Conservation (phyloP, 2,888 invertebrate genomes). For the Tyria jacobaeae region DNA sequence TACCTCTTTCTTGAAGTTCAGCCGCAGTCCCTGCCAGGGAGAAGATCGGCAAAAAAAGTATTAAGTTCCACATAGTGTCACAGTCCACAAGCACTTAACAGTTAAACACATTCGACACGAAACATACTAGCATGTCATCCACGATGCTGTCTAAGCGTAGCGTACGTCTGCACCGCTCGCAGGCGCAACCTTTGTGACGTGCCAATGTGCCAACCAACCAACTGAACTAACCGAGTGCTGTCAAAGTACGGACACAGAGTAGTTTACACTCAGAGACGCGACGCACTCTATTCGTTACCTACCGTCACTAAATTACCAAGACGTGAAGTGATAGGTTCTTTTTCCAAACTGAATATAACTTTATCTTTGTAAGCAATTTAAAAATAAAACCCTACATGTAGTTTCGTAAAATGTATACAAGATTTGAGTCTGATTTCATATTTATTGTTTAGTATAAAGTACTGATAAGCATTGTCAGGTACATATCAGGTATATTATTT, state of each 20-base stretch:
- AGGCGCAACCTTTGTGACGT: conserved; percentile 69
- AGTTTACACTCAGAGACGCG: conserved; percentile 9
- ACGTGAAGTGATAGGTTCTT: neutral
- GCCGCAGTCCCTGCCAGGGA: conserved; percentile 55
- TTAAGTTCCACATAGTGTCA: conserved; percentile 71
- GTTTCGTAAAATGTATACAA: no score
- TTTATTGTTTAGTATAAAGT: no score
- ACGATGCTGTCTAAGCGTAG: conserved; percentile 19
- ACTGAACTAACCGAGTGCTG: conserved; percentile 14
- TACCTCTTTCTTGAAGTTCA: conserved; percentile 80
- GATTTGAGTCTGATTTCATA: no score
- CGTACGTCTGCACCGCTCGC: conserved; percentile 68
- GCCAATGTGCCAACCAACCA: conserved; percentile 16
- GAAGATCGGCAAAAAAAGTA: conserved; percentile 55
- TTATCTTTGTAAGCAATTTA: neutral
- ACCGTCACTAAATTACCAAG: neutral
- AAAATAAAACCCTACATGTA: neutral
- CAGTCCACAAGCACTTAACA: conserved; percentile 62
- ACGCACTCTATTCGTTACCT: neutral
- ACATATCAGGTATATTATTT: no score
- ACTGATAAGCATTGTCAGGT: no score
- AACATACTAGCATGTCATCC: conserved; percentile 67
- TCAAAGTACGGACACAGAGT: conserved; percentile 26
- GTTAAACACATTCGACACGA: conserved; percentile 50
- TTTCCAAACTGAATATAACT: neutral